Conservation (phyloP, 2,888 invertebrate genomes). For the Drosophila anceps region DNA sequence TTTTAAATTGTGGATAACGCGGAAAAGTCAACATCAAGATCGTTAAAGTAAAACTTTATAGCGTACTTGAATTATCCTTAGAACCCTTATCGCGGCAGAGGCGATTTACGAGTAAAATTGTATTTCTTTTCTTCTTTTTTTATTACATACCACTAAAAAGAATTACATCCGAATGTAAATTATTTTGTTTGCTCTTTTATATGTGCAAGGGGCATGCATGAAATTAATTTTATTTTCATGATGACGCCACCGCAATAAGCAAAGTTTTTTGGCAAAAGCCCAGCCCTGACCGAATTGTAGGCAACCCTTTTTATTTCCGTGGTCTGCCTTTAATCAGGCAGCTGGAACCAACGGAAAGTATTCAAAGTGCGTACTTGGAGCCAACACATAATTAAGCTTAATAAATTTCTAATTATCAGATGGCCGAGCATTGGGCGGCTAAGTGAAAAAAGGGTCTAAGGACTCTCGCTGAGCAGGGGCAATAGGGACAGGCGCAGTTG, state of each 20-base stretch:
- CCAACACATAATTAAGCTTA: slow-evolving; percentile 82
- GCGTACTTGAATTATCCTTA: slow-evolving; percentile 38
- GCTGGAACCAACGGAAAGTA: slow-evolving; percentile 49
- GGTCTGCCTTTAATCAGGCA: slow-evolving; percentile 66
- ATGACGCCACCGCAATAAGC: slow-evolving; percentile 68
- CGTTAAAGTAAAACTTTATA: slow-evolving; percentile 50
- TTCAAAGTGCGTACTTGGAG: slow-evolving; percentile 75
- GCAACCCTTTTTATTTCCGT: slow-evolving; percentile 57
- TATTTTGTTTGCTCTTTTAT: slow-evolving; percentile 27
- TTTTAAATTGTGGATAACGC: background rate
- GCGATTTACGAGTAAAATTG: slow-evolving; percentile 34
- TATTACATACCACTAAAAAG: slow-evolving; percentile 58
- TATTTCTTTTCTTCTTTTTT: slow-evolving; percentile 40
- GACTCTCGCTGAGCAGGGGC: slow-evolving; percentile 43
- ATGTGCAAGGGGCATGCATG: slow-evolving; percentile 48
- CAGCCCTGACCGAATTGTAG: slow-evolving; percentile 27
- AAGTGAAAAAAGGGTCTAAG: slow-evolving; percentile 77
- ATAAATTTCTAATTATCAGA: slow-evolving; percentile 82
- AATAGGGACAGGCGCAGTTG: slow-evolving; percentile 25
- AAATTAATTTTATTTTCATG: slow-evolving; percentile 75
- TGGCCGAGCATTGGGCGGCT: slow-evolving; percentile 56
- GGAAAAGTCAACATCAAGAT: slow-evolving; percentile 8
- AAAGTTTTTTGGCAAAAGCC: slow-evolving; percentile 59
- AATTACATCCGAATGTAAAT: slow-evolving; percentile 54
- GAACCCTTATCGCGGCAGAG: background rate